phyloP scores from a whole-genome alignment of 2,888 invertebrate genomes.

The Drosophila nigritarsus region DNA sequence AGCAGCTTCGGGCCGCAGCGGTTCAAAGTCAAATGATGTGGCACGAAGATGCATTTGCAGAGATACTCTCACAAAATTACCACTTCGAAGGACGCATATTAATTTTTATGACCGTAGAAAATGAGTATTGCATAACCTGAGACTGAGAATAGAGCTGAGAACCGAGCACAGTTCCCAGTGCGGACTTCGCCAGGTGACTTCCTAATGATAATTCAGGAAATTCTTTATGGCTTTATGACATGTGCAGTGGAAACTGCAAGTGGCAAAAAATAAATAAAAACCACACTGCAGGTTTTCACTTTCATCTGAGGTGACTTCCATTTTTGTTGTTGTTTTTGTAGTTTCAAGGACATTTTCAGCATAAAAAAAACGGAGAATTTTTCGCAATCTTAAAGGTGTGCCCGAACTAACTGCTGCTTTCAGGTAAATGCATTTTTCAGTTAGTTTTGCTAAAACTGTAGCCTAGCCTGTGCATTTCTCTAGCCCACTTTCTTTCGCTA shows the following conservation, averaged over 20 bases:
- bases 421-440: slow-evolving; percentile 44
- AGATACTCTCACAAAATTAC: slow-evolving; percentile 70
- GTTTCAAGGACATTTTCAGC: slow-evolving; percentile 76
- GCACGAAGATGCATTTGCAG: slow-evolving; percentile 49
- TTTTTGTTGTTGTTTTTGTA: slow-evolving; percentile 57
- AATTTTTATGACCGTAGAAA: slow-evolving; percentile 82
- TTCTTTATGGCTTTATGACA: slow-evolving; percentile 62
- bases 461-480: slow-evolving; percentile 22
- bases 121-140: slow-evolving; percentile 78
- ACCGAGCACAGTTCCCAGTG: background rate
- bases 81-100: slow-evolving; percentile 81
- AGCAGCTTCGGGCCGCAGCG: slow-evolving; percentile 25
- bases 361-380: slow-evolving; percentile 61
- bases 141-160: slow-evolving; percentile 4
- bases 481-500: slow-evolving; percentile 26
- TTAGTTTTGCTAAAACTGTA: slow-evolving; percentile 10
- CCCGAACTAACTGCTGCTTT: slow-evolving; percentile 5
- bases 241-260: slow-evolving; percentile 65
- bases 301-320: slow-evolving; percentile 31
- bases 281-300: slow-evolving; percentile 71
- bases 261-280: slow-evolving; percentile 55
- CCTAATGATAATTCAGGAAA: slow-evolving; percentile 62
- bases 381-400: slow-evolving; percentile 38
- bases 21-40: slow-evolving; percentile 55
- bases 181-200: slow-evolving; percentile 71